phyloP scores from a whole-genome alignment of 2,113 vertebrate species.

The Notothenia coriiceps region DNA sequence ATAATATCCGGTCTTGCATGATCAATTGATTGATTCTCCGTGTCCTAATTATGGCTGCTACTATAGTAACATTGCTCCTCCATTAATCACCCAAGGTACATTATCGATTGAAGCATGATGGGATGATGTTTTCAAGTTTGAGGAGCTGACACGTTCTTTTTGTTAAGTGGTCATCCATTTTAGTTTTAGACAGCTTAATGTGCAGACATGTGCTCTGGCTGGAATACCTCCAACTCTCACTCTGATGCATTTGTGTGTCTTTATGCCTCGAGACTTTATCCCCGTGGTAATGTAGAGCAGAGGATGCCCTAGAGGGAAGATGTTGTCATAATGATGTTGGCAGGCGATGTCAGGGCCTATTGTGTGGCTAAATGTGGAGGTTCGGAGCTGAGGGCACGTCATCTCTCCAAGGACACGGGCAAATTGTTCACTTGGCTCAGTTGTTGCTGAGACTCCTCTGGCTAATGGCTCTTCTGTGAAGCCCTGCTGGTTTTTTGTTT shows the following conservation, averaged over 20 bases:
- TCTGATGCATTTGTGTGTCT: conserved; percentile 13
- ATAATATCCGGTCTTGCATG: no score
- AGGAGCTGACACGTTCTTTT: neutral
- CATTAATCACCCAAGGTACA: neutral
- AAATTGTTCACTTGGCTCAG: conserved; percentile 14
- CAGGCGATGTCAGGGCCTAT: conserved; percentile 8
- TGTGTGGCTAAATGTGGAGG: conserved; percentile 30
- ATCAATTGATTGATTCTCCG: neutral
- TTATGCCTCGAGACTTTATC: neutral
- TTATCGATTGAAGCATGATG: neutral
- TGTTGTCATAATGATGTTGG: conserved; percentile 28
- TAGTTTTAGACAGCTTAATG: conserved; percentile 2
- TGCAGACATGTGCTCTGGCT: neutral
- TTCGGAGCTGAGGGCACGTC: conserved; percentile 26
- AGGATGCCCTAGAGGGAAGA: conserved; percentile 1
- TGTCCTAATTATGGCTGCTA: neutral
- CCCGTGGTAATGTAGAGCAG: conserved; percentile 27
- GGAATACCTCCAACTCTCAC: conserved; percentile 14
- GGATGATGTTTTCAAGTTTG: neutral
- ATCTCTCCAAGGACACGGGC: conserved; percentile 4
- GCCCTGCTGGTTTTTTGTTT: neutral
- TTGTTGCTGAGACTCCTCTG: neutral
- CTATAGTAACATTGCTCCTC: neutral
- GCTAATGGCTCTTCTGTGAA: neutral
- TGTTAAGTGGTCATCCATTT: neutral